These are phyloP conservation scores for Melikaiella ostensackeni DNA, from an alignment of 2,888 invertebrate genomes.

Conservation along the genomic window DNA sequence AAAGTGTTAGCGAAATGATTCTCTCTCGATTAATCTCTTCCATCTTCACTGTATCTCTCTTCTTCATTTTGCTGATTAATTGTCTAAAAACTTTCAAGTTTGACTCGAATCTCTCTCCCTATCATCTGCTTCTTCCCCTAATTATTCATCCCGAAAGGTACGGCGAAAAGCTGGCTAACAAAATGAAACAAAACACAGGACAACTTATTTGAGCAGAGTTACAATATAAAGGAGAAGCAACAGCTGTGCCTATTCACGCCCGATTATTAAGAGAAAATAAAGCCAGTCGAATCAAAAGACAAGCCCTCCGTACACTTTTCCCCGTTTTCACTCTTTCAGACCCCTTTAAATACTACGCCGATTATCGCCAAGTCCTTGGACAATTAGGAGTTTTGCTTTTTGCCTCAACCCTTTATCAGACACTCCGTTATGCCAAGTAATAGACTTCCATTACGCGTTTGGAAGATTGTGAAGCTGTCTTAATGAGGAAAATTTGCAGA, in stretches of 20 bases:
- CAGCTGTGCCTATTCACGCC: conserved; percentile 67
- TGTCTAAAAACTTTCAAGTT: conserved; percentile 62
- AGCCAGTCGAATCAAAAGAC: conserved; percentile 64
- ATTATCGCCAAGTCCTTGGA: conserved; percentile 43
- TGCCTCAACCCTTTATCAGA: conserved; percentile 20
- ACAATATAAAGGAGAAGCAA: conserved; percentile 62
- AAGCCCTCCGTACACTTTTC: conserved; percentile 44
- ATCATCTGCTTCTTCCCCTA: conserved; percentile 52
- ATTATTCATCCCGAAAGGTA: conserved; percentile 65
- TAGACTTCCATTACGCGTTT: conserved; percentile 14
- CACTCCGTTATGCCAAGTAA: background rate
- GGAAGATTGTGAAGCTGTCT: conserved; percentile 10
- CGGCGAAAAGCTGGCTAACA: conserved; percentile 56
- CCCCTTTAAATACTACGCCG: conserved; percentile 1
- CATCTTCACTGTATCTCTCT: background rate
- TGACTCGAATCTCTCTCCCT: conserved; percentile 50
- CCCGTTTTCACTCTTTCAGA: conserved; percentile 45
- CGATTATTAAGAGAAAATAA: conserved; percentile 69
- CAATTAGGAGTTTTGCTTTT: conserved; percentile 45
- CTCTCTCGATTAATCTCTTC: background rate
- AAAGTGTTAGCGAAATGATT: background rate
- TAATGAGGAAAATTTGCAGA: conserved; percentile 26
- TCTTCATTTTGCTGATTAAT: conserved; percentile 63
- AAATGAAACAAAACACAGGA: conserved; percentile 66
- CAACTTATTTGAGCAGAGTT: conserved; percentile 66